Evolutionary conservation across 2,113 vertebrate genomes (phyloP).

Genomic region (Cacatua alba): DNA sequence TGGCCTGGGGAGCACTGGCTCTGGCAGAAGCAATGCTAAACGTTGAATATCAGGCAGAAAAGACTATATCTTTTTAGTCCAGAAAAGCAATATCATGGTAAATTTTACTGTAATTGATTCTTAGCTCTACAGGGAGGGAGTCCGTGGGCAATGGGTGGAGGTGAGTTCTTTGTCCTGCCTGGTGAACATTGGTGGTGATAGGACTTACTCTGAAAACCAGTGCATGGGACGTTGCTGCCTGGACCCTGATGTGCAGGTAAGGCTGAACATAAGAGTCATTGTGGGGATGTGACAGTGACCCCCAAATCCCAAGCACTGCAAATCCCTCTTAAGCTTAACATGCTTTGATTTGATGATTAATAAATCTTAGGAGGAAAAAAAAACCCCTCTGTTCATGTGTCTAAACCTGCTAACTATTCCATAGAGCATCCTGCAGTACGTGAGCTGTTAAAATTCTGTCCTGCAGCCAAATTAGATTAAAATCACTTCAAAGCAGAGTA

Average conservation of each 20-base stretch:
- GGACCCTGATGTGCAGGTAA: not conserved
- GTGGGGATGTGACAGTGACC: not conserved
- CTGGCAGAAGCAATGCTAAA: not conserved
- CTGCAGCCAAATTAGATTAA: slow-evolving; percentile 52
- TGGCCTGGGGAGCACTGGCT: not conserved
- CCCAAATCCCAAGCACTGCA: not conserved
- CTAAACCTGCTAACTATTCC: slow-evolving; percentile 31
- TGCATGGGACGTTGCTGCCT: not conserved
- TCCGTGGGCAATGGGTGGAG: not conserved
- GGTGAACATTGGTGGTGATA: not conserved
- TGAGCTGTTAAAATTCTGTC: slow-evolving; percentile 44
- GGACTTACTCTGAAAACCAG: not conserved
- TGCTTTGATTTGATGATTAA: slow-evolving; percentile 56
- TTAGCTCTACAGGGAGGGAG: not conserved
- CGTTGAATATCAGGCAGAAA: not conserved
- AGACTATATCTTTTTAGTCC: not conserved
- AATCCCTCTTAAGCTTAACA: slow-evolving; percentile 12
- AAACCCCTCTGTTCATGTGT: not conserved
- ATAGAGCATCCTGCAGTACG: not conserved
- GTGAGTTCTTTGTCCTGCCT: not conserved
- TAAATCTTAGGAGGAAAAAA: not conserved
- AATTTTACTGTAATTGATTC: not conserved
- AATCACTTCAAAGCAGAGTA: slow-evolving; percentile 35
- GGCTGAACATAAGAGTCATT: rapidly evolving
- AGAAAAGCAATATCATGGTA: not conserved